Base-by-base conservation (phyloP, 2,797 vertebrate species). In the Neosalanx taihuensis region DNA sequence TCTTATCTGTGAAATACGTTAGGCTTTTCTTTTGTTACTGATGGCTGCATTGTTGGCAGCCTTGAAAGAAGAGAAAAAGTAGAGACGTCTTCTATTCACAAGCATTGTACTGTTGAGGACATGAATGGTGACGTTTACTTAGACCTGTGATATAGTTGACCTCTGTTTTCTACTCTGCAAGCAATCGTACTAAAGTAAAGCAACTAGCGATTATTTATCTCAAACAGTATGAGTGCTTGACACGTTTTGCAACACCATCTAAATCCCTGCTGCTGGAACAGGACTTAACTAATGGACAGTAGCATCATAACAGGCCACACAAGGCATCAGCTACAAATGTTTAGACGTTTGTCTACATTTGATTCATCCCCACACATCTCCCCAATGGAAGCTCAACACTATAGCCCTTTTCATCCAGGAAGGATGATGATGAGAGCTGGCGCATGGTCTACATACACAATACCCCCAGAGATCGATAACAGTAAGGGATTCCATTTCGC, bases 1-100 rank as follows among this genome's bases (percentile, higher is more conserved):
- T 86, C 81, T 90, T 90, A 89, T 87, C 83, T 83, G 79, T 66
- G 67, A 67, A 75, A 76, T 74, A 75, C 76, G 76, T 80, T 78
- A 30, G 64, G 66, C n/a, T 58, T 76, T 41, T 29, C 67, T 72
- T 75, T 77, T 74, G 72, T 79, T 63, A 67, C 61, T 76, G 72
- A 83, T 87, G 81, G 86, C 80, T 79, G 81, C 69, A 80, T 81
- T 75, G 77, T 83, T 84, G 30, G 26, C 64, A 72, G 74, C 76
- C 74, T 46, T 17, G 17, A 56, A n/a, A n/a, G n/a, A n/a, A 56
- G 84, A 77, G 20, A 68, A 83, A 74, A 81, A 74, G 51, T 29
- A 30, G 51, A 46, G 20, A 62, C 64, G 57, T 58, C 35, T n/a
- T 66, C 33, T 72, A 4, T 84, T 80, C 71, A 63, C 73, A 70